Percentiles rank a stretch among this genome's conserved stretches.
Conservation (phyloP, 2,797 vertebrate species). For the Alosa sapidissima region DNA sequence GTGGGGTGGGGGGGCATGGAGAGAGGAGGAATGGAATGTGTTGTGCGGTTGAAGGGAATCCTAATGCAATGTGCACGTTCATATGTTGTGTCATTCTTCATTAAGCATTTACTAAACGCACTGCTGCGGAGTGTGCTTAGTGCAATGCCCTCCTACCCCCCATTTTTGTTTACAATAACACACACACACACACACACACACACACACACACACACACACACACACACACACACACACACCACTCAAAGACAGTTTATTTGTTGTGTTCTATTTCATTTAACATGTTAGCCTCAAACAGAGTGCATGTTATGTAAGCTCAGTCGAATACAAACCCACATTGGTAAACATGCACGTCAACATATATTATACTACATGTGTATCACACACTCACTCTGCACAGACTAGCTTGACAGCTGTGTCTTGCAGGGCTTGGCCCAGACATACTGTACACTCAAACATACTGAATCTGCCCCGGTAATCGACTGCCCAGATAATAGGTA, state of each 20-base stretch:
- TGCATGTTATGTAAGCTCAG: neutral
- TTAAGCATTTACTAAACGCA: slow-evolving; percentile 12
- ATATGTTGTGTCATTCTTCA: slow-evolving; percentile 2
- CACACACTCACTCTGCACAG: neutral
- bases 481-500: too few relatives aligned
- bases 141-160: neutral
- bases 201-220: neutral
- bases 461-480: neutral
- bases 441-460: neutral
- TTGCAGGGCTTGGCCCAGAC: neutral
- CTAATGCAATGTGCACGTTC: neutral
- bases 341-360: too few relatives aligned
- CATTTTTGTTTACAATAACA: neutral
- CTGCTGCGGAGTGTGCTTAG: neutral
- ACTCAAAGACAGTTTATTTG: neutral
- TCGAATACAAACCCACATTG: too few relatives aligned
- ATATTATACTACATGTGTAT: neutral
- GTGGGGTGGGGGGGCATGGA: neutral
- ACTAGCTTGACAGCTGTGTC: neutral
- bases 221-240: neutral
- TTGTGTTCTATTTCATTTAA: neutral
- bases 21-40: neutral
- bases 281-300: neutral
- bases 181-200: neutral
- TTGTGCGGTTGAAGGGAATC: neutral